phyloP scores from a whole-genome alignment of 2,797 vertebrate species.

The Sebastiscus albofasciatus region DNA sequence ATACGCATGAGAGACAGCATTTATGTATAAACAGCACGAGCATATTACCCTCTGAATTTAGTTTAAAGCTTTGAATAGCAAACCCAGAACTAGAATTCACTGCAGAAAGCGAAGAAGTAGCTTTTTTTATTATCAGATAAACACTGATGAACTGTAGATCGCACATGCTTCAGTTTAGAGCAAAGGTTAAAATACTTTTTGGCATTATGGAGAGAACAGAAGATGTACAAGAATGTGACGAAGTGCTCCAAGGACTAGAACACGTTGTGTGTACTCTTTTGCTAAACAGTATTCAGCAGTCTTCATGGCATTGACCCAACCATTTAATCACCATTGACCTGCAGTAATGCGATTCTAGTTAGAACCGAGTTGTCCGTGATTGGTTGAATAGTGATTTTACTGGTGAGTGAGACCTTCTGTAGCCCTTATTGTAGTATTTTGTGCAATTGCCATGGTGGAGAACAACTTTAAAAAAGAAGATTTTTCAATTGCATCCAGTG shows the following conservation, averaged over 20 bases:
- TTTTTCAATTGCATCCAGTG: background rate
- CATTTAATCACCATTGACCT: background rate
- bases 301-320: background rate
- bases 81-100: background rate
- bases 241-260: background rate
- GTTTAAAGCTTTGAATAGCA: background rate
- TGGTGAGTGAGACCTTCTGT: background rate
- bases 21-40: background rate
- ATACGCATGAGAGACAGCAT: slow-evolving; percentile 6
- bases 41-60: background rate
- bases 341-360: background rate
- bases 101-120: background rate
- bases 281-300: background rate
- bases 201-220: background rate
- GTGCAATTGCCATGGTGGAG: background rate
- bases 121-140: background rate
- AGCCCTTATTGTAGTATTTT: background rate
- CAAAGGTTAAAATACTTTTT: background rate
- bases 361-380: background rate
- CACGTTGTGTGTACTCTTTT: background rate
- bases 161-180: background rate
- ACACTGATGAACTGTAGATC: background rate
- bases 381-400: background rate
- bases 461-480: background rate
- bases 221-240: background rate